phyloP scores from a whole-genome alignment of 2,113 vertebrate species.

The Paraplagusia blochii region DNA sequence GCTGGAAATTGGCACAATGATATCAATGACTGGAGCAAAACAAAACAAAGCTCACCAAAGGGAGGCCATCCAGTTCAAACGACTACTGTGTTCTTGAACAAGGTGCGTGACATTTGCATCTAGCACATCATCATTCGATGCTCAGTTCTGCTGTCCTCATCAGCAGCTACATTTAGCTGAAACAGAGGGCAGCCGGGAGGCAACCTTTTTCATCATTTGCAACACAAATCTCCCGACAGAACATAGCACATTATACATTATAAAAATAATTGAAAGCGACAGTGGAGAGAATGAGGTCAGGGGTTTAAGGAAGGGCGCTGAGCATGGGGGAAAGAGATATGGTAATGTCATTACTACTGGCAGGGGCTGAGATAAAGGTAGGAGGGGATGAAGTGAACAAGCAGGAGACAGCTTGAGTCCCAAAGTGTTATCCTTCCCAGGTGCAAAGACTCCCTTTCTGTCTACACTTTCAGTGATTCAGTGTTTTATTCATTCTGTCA shows the following conservation, averaged over 20 bases:
- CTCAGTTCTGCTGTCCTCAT: slow-evolving; percentile 47
- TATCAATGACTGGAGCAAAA: slow-evolving; percentile 11
- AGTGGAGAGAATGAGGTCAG: slow-evolving; percentile 52
- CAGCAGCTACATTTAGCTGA: slow-evolving; percentile 18
- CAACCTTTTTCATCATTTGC: slow-evolving; percentile 49
- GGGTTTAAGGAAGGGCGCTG: slow-evolving; percentile 38
- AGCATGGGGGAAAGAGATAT: slow-evolving; percentile 36
- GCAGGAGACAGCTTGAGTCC: slow-evolving; percentile 30
- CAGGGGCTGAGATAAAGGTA: slow-evolving; percentile 29
- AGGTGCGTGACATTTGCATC: slow-evolving; percentile 25
- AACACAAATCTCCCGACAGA: slow-evolving; percentile 57
- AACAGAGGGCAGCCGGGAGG: slow-evolving; percentile 30
- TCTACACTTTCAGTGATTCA: slow-evolving; percentile 23
- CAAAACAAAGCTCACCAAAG: slow-evolving; percentile 12
- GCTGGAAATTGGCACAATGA: not conserved
- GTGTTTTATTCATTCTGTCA: slow-evolving; percentile 41
- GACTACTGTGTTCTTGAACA: slow-evolving; percentile 23
- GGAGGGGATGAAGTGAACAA: slow-evolving; percentile 35
- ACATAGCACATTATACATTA: slow-evolving; percentile 64
- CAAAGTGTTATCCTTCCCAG: slow-evolving; percentile 30
- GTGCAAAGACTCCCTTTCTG: slow-evolving; percentile 32
- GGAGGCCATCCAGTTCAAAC: slow-evolving; percentile 18
- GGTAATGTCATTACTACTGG: slow-evolving; percentile 64
- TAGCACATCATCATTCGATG: slow-evolving; percentile 32
- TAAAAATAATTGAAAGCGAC: slow-evolving; percentile 61